A percentile compares a stretch with the other conserved stretches of the same genome.
Conservation (phyloP, 2,113 vertebrate species). For the Gadus chalcogrammus region DNA sequence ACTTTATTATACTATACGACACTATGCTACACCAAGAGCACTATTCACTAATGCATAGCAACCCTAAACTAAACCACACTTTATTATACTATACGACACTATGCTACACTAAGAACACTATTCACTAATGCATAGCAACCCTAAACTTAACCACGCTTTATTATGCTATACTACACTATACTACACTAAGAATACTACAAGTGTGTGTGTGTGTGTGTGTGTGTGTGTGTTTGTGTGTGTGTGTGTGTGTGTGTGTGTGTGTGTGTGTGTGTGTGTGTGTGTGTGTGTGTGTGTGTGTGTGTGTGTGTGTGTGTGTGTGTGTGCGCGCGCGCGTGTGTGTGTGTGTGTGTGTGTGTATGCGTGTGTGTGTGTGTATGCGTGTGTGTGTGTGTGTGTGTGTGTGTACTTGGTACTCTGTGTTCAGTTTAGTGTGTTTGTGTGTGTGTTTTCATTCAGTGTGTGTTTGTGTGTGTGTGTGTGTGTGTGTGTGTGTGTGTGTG, state of each 20-base stretch:
- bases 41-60: too few relatives aligned
- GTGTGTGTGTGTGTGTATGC: background rate
- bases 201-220: background rate
- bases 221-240: background rate
- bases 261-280: background rate
- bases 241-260: background rate
- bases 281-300: background rate
- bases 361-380: background rate
- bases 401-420: constrained; percentile 60
- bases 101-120: too few relatives aligned
- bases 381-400: constrained; percentile 4
- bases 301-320: background rate
- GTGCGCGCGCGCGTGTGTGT: background rate
- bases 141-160: background rate
- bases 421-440: background rate
- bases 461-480: constrained; percentile 36
- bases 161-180: too few relatives aligned
- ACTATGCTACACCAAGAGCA: too few relatives aligned
- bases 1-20: too few relatives aligned
- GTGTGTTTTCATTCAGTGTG: constrained; percentile 19
- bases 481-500: constrained; percentile 4
- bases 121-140: too few relatives aligned
- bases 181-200: too few relatives aligned
- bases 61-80: background rate
- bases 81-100: background rate